A percentile compares a stretch with the other conserved stretches of the same genome.
Evolutionary conservation across 2,797 vertebrate genomes (phyloP).

Genomic region (Halcyon smyrnensis): DNA sequence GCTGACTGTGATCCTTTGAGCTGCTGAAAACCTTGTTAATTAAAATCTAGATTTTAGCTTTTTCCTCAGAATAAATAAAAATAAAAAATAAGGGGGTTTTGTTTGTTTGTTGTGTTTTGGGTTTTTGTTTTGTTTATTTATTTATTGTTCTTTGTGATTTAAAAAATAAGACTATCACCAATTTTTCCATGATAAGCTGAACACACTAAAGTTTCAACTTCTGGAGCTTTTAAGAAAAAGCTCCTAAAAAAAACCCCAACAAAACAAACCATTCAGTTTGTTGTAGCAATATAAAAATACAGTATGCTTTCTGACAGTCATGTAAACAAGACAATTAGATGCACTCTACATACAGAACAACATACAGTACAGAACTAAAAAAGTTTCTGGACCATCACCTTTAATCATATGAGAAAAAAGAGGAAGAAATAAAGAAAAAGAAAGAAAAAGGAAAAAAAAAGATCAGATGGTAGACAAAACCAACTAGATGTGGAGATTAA

Average conservation of each 20-base stretch:
- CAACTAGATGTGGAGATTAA: not conserved
- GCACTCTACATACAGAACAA: not conserved
- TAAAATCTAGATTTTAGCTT: not conserved
- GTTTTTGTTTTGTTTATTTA: not conserved
- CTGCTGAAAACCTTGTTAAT: not conserved
- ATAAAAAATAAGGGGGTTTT: not conserved
- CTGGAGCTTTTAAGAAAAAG: not conserved
- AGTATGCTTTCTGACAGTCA: not conserved
- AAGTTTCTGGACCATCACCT: not conserved
- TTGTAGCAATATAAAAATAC: not conserved
- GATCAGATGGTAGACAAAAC: not conserved
- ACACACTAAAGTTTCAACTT: not conserved
- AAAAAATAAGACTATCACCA: not conserved
- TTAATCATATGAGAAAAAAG: not conserved
- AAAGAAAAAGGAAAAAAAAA: not conserved
- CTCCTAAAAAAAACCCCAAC: not conserved
- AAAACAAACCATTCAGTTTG: not conserved
- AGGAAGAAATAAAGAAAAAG: not conserved
- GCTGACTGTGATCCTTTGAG: fast-evolving
- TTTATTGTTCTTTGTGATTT: not conserved
- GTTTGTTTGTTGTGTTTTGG: too few species aligned
- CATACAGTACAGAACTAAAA: not conserved
- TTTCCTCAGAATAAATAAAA: not conserved
- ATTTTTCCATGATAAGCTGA: not conserved
- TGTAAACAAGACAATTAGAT: not conserved